Base-by-base conservation (phyloP, 2,113 vertebrate species). In the Hiodon alosoides region DNA sequence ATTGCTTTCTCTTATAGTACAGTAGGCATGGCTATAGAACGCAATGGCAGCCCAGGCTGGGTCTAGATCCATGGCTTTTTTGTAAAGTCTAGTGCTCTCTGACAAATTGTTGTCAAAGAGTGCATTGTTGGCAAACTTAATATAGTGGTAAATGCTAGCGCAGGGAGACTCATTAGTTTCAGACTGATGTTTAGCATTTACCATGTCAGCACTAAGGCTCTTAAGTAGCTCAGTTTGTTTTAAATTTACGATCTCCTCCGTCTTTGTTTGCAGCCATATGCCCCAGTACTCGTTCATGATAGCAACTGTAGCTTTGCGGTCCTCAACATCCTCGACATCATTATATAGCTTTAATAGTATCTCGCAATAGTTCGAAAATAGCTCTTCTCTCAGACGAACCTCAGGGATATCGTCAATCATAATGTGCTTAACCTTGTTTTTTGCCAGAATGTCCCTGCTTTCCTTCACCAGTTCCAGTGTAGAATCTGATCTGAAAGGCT, bases 201-300 rank as follows among this genome's bases (percentile, higher is more conserved):
- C 7, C 31, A 80, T 66, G 17, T 80, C 72, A 48, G 53, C 48
- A 54, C n/a, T 54, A 54, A 80, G 52, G 50, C 55, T 75, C 13
- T 57, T 60, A n/a, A 48, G 8, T 61, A 80, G 17, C 4, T 80
- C 48, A 47, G 46, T 55, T 62, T 50, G 51, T 31, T 71, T 74
- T 16, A 75, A 31, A 31, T 75, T 46, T 3, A 72, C 72, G n/a
- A 74, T 75, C 50, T 77, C 76, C 48, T 72, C 54, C 51, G 72
- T 67, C 48, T 77, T 78, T 13, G 10, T 75, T 54, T 75, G 76
- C 31, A 80, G 65, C 79, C 79, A 80, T 67, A 75, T 78, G 14
- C 79, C 79, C 79, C 76, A 78, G 69, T 65, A 77, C 72, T 80
- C 76, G 59, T 80, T 80, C 67, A 80, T 62, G 10, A 77, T 55